Percentiles rank a stretch among this genome's conserved stretches.
These are phyloP conservation scores for Mormyrus proboscirostris DNA, from an alignment of 2,797 vertebrate genomes.

Conservation along the genomic window DNA sequence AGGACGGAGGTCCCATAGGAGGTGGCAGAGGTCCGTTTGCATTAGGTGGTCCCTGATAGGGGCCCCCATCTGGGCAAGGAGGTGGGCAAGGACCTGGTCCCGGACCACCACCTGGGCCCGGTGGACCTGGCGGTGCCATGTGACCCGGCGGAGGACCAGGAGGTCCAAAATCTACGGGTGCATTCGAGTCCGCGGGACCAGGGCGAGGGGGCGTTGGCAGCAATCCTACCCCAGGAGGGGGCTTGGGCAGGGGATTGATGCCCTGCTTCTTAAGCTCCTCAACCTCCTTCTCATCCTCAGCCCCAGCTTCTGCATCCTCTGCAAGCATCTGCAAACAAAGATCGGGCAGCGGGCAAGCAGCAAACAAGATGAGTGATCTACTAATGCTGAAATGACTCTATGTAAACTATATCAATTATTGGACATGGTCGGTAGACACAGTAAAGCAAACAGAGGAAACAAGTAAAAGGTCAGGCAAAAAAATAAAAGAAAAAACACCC, in stretches of 20 bases:
- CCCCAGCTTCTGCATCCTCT: conserved; percentile 86
- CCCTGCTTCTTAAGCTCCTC: conserved; percentile 95
- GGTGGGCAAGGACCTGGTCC: conserved; percentile 49
- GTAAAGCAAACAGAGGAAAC: not conserved
- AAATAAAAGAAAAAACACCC: not conserved
- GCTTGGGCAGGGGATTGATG: conserved; percentile 90
- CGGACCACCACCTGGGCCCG: conserved; percentile 40
- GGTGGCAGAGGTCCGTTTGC: conserved; percentile 54
- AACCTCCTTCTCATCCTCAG: conserved; percentile 92
- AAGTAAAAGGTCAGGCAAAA: not conserved
- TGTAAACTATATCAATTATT: not conserved
- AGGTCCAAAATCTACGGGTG: conserved; percentile 52
- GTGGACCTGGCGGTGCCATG: conserved; percentile 16
- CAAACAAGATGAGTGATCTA: not conserved
- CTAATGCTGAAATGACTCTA: not conserved
- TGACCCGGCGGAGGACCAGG: conserved; percentile 36
- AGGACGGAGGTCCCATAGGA: conserved; percentile 63
- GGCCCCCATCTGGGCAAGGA: conserved; percentile 51
- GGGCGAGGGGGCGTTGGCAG: conserved; percentile 83
- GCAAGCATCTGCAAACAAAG: conserved; percentile 74
- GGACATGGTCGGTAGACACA: not conserved
- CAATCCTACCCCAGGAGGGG: conserved; percentile 85
- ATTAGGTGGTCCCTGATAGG: conserved; percentile 56
- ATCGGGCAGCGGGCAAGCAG: not conserved
- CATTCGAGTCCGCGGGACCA: conserved; percentile 53